Conservation (phyloP, 2,888 invertebrate species). For the Gari tellinella region DNA sequence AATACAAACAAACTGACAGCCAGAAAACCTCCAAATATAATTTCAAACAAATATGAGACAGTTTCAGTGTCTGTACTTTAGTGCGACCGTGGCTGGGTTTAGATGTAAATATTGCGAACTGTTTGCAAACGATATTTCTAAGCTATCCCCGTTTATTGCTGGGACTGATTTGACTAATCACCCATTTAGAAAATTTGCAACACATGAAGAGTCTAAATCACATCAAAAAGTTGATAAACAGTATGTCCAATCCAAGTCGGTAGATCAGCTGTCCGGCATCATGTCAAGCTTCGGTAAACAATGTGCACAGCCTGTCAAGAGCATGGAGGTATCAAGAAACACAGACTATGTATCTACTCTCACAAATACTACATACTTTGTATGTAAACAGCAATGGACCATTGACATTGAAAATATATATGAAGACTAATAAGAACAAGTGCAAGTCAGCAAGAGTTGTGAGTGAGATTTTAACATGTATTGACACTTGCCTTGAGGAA, state of each 20-base stretch:
- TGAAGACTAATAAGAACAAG: not conserved
- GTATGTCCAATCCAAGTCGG: no score
- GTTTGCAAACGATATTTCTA: no score
- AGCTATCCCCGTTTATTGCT: conserved; percentile 2
- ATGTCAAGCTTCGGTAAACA: no score
- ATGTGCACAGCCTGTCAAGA: not conserved
- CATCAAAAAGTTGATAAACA: conserved; percentile 15
- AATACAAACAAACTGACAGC: no score
- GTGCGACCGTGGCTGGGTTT: not conserved
- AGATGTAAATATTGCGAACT: conserved; percentile 5
- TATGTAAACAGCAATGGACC: conserved; percentile 21
- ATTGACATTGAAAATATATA: no score
- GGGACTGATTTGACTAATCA: conserved; percentile 18
- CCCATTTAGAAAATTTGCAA: conserved; percentile 19
- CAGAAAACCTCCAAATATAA: no score
- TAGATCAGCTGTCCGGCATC: no score
- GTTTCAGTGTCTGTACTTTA: conserved; percentile 7
- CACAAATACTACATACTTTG: conserved; percentile 6
- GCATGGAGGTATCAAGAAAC: not conserved
- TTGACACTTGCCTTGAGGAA: not conserved
- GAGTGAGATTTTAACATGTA: not conserved
- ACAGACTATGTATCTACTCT: conserved; percentile 8
- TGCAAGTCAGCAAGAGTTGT: conserved; percentile 9
- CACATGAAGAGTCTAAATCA: conserved; percentile 2
- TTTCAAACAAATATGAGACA: no score